phyloP scores from a whole-genome alignment of 2,888 invertebrate genomes.

The Leptinotarsa peninsularis region DNA sequence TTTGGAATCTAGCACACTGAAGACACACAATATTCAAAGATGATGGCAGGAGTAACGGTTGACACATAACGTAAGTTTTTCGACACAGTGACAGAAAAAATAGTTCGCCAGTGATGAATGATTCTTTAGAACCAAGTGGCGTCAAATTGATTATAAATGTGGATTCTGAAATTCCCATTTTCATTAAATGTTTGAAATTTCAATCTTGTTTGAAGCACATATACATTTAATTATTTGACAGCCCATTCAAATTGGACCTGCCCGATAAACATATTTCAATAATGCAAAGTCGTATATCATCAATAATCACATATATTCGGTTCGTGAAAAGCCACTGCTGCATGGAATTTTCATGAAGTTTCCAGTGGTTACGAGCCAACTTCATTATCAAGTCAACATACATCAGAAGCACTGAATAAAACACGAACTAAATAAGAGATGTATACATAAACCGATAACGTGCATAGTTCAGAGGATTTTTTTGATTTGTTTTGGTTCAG shows the following conservation, averaged over 20 bases:
- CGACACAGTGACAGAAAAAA: too few relatives aligned
- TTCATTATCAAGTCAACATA: slow-evolving; percentile 11
- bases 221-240: background rate
- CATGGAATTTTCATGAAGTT: slow-evolving; percentile 8
- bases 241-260: background rate
- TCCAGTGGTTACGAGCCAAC: slow-evolving; percentile 3
- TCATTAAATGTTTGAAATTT: background rate
- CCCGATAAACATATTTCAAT: background rate
- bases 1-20: too few relatives aligned
- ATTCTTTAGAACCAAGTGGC: too few relatives aligned
- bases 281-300: background rate
- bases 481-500: background rate
- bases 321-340: background rate
- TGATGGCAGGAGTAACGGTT: too few relatives aligned
- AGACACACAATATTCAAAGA: too few relatives aligned
- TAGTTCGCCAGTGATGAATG: too few relatives aligned
- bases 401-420: background rate
- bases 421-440: background rate
- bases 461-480: background rate
- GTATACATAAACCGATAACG: background rate
- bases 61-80: too few relatives aligned
- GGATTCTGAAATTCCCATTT: background rate
- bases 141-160: too few relatives aligned
- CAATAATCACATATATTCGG: background rate
- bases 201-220: too few relatives aligned